Evolutionary conservation across 37 sponge, comb jelly and placozoan genomes (phyloP).

Genomic region (Ephydatia muelleri): DNA sequence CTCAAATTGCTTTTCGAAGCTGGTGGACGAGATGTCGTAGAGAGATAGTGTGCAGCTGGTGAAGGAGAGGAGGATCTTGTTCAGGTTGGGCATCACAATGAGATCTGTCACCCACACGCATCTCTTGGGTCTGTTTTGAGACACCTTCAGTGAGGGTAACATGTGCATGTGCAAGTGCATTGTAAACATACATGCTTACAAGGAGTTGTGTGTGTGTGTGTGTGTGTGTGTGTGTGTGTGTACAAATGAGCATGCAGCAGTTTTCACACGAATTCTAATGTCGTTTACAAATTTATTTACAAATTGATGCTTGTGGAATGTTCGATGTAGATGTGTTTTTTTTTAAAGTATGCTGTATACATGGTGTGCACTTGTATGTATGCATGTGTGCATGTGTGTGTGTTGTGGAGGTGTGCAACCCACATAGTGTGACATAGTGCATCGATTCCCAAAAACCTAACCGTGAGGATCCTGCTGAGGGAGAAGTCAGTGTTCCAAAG

Average conservation of each 20-base stretch:
- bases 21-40: constrained; percentile 77
- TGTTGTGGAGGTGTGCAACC: not conserved
- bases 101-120: constrained; percentile 75
- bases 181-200: constrained; percentile 7
- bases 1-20: constrained; percentile 66
- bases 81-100: constrained; percentile 73
- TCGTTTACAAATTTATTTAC: too few species aligned
- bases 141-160: not conserved
- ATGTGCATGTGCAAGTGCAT: not conserved
- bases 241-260: too few species aligned
- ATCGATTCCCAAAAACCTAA: constrained; percentile 10
- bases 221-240: not conserved
- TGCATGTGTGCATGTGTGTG: not conserved
- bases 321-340: too few species aligned
- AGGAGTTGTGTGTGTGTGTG: too few species aligned
- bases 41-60: constrained; percentile 72
- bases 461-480: constrained; percentile 59
- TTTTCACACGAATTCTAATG: too few species aligned
- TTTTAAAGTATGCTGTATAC: not conserved
- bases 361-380: not conserved
- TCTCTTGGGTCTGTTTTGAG: not conserved
- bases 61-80: constrained; percentile 75
- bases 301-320: too few species aligned
- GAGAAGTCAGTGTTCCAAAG: constrained; percentile 85
- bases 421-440: not conserved